A percentile compares a stretch with the other conserved stretches of the same genome.
Evolutionary conservation across 2,888 invertebrate species (phyloP).

Genomic region (Hoplodrina blanda): DNA sequence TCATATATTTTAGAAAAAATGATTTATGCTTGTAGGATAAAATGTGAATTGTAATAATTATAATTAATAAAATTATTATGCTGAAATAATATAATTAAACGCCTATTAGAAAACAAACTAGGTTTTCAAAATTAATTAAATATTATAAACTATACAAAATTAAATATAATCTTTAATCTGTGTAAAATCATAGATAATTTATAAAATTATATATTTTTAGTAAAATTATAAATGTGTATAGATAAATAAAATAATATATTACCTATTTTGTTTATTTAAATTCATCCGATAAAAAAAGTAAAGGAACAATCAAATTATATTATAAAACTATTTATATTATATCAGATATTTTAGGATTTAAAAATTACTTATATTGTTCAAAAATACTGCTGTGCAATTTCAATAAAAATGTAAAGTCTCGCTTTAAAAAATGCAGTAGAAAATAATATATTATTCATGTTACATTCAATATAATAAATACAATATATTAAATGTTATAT

Average conservation of each 20-base stretch:
- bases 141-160: no score
- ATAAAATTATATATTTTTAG: no score
- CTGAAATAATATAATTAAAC: background rate
- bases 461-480: slow-evolving; percentile 8
- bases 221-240: no score
- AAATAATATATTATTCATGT: slow-evolving; percentile 33
- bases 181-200: no score
- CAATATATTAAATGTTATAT: slow-evolving; percentile 27
- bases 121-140: background rate
- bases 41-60: background rate
- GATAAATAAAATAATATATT: no score
- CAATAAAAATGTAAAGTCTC: slow-evolving; percentile 76
- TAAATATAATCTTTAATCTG: no score
- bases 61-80: background rate
- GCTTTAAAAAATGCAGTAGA: slow-evolving; percentile 42
- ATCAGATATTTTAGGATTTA: slow-evolving; percentile 17
- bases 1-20: slow-evolving; percentile 2
- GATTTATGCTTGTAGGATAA: slow-evolving; percentile 15
- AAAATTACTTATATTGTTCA: slow-evolving; percentile 10
- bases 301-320: background rate
- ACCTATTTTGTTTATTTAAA: no score
- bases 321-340: slow-evolving; percentile 2
- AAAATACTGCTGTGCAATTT: slow-evolving; percentile 83
- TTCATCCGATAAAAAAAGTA: no score
- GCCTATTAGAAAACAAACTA: background rate